A percentile compares a stretch with the other conserved stretches of the same genome.
phyloP scores from a whole-genome alignment of 2,113 vertebrate genomes.

The Cyphomyrus discorhynchus region DNA sequence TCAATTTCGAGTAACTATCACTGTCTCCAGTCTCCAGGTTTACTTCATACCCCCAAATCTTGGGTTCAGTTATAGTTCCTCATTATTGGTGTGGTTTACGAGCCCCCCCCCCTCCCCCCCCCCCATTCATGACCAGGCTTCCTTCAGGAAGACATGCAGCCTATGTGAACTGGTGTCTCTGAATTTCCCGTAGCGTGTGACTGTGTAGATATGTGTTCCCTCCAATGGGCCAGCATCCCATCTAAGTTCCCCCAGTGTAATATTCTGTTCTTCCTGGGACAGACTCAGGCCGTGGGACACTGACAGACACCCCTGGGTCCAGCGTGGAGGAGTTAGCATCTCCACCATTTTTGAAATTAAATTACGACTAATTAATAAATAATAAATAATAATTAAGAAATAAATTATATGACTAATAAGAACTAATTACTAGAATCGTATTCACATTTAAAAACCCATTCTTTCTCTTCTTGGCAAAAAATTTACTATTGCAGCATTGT shows the following conservation, averaged over 20 bases:
- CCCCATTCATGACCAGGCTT: too few relatives aligned
- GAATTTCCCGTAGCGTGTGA: not conserved
- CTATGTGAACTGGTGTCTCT: too few relatives aligned
- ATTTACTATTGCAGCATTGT: not conserved
- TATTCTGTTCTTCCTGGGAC: not conserved
- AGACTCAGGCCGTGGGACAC: not conserved
- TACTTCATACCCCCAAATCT: not conserved
- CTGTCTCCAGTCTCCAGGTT: not conserved
- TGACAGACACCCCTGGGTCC: not conserved
- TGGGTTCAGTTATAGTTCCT: not conserved
- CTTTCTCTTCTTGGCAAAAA: not conserved
- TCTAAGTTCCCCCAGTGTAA: not conserved
- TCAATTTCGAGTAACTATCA: not conserved
- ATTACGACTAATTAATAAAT: not conserved
- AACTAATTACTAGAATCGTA: not conserved
- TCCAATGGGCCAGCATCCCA: not conserved
- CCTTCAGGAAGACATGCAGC: too few relatives aligned
- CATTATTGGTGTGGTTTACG: not conserved
- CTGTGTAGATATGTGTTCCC: not conserved
- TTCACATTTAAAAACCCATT: not conserved
- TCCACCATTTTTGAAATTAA: not conserved
- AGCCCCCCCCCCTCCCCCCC: not conserved
- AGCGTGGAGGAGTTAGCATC: not conserved
- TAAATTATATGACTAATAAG: not conserved
- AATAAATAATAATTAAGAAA: too few relatives aligned